Conservation (phyloP, 2,113 vertebrate genomes). For the Stigmatopora argus region DNA sequence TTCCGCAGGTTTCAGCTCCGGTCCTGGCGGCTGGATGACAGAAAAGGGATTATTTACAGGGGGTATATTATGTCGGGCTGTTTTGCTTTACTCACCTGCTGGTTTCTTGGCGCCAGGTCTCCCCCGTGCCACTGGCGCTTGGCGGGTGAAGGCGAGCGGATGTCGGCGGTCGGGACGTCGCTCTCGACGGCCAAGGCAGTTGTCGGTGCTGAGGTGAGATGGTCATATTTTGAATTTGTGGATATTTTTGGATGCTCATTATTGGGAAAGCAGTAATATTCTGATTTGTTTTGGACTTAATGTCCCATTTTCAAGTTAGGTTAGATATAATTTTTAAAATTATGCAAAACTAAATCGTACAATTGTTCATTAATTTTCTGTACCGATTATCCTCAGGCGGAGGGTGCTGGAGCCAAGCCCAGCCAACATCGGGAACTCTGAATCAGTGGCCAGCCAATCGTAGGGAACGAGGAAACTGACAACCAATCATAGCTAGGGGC, state of each 20-base stretch:
- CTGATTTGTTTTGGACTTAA: too few species aligned
- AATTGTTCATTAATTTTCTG: too few species aligned
- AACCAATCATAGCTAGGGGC: too few species aligned
- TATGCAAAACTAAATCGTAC: too few species aligned
- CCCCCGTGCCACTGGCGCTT: conserved; percentile 28
- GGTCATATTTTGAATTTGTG: background rate
- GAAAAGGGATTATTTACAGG: background rate
- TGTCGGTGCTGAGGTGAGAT: conserved; percentile 49
- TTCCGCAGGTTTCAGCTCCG: conserved; percentile 52
- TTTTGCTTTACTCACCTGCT: conserved; percentile 47
- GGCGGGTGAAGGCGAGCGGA: conserved; percentile 48
- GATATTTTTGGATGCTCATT: background rate
- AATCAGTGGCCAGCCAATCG: too few species aligned
- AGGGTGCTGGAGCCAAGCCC: too few species aligned
- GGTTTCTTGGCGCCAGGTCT: conserved; percentile 17
- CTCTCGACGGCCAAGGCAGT: conserved; percentile 61
- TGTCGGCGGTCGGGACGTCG: conserved; percentile 40
- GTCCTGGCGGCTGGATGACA: conserved; percentile 35
- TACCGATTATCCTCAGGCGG: too few species aligned
- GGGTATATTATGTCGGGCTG: background rate
- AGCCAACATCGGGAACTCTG: too few species aligned
- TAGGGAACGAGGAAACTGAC: too few species aligned
- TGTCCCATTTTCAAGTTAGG: too few species aligned
- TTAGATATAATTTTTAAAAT: too few species aligned
- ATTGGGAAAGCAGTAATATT: too few species aligned